These are phyloP conservation scores for Serilophus lunatus DNA, from an alignment of 2,113 vertebrate species.

Conservation along the genomic window DNA sequence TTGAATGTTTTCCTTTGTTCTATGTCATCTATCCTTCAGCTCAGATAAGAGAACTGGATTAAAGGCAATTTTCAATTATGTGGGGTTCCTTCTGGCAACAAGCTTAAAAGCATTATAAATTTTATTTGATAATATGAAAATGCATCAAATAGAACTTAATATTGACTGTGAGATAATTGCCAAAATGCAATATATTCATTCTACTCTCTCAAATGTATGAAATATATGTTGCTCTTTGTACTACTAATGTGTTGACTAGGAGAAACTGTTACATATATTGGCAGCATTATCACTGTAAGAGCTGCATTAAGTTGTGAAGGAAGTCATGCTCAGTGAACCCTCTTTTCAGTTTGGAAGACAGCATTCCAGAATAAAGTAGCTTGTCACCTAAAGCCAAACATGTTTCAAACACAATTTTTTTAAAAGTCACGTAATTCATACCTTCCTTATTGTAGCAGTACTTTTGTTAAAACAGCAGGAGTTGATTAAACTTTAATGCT, in stretches of 20 bases:
- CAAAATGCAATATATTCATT: neutral
- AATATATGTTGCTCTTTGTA: neutral
- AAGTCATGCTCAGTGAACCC: neutral
- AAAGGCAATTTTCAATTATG: neutral
- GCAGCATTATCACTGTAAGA: neutral
- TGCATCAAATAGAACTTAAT: neutral
- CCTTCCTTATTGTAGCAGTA: neutral
- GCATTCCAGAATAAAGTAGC: neutral
- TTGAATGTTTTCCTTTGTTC: neutral
- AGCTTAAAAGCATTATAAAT: neutral
- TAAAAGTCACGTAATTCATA: neutral
- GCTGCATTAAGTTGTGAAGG: neutral
- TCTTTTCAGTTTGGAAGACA: neutral
- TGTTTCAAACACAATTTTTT: neutral
- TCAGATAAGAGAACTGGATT: neutral
- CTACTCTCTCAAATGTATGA: neutral
- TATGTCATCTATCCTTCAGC: neutral
- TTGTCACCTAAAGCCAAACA: neutral
- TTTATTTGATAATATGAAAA: neutral
- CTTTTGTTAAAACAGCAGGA: slow-evolving; percentile 9
- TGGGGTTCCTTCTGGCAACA: neutral
- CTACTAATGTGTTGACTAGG: neutral
- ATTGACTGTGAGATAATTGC: neutral
- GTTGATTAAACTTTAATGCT: neutral
- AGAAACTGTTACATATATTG: neutral